Evolutionary conservation across 2,888 invertebrate genomes (phyloP).

Genomic region (Latrodectus hesperus): DNA sequence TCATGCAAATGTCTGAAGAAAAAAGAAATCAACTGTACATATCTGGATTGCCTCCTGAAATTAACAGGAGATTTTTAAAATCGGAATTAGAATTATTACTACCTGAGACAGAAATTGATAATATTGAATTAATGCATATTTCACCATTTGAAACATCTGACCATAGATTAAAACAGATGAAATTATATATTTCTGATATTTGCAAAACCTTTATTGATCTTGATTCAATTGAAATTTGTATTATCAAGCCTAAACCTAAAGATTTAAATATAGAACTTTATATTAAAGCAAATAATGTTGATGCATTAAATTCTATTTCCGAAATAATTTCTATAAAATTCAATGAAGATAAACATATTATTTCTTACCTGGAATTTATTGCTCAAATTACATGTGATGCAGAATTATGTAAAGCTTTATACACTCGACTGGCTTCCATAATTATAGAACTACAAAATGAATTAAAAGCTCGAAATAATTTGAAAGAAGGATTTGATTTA

Average conservation of each 20-base stretch:
- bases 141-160: slow-evolving; percentile 47
- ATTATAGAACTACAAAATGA: slow-evolving; percentile 11
- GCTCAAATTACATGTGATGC: slow-evolving; percentile 18
- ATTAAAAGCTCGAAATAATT: neutral
- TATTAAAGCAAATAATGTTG: slow-evolving; percentile 15
- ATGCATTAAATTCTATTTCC: slow-evolving; percentile 8
- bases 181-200: slow-evolving; percentile 3
- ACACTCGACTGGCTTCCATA: slow-evolving; percentile 12
- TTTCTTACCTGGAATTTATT: slow-evolving; percentile 17
- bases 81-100: slow-evolving; percentile 9
- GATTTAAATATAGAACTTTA: slow-evolving; percentile 27
- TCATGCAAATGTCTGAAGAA: slow-evolving; percentile 29
- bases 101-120: slow-evolving; percentile 19
- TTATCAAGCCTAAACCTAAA: slow-evolving; percentile 29
- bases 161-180: slow-evolving; percentile 12
- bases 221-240: slow-evolving; percentile 18
- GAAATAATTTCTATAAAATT: slow-evolving; percentile 5
- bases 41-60: slow-evolving; percentile 43
- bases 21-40: slow-evolving; percentile 28
- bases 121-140: slow-evolving; percentile 20
- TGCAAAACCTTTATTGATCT: slow-evolving; percentile 12
- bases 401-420: slow-evolving; percentile 39
- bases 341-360: neutral
- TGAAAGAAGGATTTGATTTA: slow-evolving; percentile 3
- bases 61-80: slow-evolving; percentile 10